Conservation (phyloP, 2,888 invertebrate species). For the Halictus quadricinctus region DNA sequence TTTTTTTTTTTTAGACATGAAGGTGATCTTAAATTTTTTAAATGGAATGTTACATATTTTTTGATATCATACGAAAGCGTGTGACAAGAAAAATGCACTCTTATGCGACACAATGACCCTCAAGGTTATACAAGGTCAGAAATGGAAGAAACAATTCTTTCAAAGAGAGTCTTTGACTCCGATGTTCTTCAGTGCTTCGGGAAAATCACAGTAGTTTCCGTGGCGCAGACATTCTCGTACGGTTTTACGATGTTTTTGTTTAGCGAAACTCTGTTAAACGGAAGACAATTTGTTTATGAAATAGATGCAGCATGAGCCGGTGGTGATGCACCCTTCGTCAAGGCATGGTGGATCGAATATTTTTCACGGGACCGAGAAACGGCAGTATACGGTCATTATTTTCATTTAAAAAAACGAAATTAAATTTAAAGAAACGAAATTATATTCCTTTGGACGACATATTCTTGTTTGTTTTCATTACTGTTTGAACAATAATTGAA, state of each 20-base stretch:
- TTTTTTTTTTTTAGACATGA: neutral
- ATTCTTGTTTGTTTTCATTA: too few species aligned
- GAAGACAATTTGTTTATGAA: conserved; percentile 34
- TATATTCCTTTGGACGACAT: neutral
- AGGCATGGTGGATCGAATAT: conserved; percentile 39
- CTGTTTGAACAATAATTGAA: neutral
- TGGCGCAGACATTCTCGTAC: conserved; percentile 87
- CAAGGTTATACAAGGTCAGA: neutral
- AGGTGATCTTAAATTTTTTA: too few species aligned
- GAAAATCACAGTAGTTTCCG: conserved; percentile 93
- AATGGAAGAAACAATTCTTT: neutral
- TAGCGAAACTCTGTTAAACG: conserved; percentile 23
- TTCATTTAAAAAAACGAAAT: conserved; percentile 30
- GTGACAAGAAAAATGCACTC: neutral
- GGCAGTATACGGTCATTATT: conserved; percentile 1
- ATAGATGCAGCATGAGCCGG: conserved; percentile 12
- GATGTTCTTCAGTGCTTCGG: conserved; percentile 97
- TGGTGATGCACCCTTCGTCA: conserved; percentile 30
- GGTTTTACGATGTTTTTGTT: conserved; percentile 29
- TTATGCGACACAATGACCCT: neutral
- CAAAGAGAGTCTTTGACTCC: conserved; percentile 84
- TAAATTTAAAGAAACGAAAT: conserved; percentile 25
- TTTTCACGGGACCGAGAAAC: neutral
- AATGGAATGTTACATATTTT: neutral
- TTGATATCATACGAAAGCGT: neutral